Conservation (phyloP, 1,140 invertebrate species). For the Drosophila bocqueti region DNA sequence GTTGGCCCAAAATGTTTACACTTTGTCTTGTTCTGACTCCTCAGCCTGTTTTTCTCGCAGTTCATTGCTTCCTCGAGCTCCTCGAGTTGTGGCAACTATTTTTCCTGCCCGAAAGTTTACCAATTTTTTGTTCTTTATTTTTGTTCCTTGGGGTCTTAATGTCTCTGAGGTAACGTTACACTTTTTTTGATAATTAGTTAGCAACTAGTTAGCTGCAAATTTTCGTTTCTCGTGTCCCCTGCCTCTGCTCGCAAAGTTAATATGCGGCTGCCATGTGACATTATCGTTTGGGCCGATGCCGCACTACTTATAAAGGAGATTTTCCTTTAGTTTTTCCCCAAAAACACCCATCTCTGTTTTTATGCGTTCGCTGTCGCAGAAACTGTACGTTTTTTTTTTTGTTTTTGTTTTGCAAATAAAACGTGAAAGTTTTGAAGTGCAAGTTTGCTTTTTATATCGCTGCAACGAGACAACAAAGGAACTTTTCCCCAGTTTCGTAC, state of each 20-base stretch:
- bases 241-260: conserved; percentile 58
- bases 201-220: conserved; percentile 75
- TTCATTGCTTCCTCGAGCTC: conserved; percentile 37
- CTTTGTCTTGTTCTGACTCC: conserved; percentile 35
- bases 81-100: conserved; percentile 23
- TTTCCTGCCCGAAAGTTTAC: conserved; percentile 36
- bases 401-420: conserved; percentile 16
- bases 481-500: conserved; percentile 38
- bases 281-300: conserved; percentile 36
- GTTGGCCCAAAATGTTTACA: conserved; percentile 68
- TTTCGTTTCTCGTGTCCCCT: conserved; percentile 22
- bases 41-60: conserved; percentile 26
- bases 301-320: conserved; percentile 10
- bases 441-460: conserved; percentile 43
- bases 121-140: conserved; percentile 4
- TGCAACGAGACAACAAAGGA: conserved; percentile 33
- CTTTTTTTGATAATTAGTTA: conserved; percentile 53
- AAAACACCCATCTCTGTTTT: neutral
- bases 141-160: neutral
- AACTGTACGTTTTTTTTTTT: neutral
- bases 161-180: conserved; percentile 25
- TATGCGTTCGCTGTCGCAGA: neutral
- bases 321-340: neutral
- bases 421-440: conserved; percentile 36
- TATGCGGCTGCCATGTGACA: conserved; percentile 69